phyloP scores from a whole-genome alignment of 2,888 invertebrate species.

The Neoscelio sp. region DNA sequence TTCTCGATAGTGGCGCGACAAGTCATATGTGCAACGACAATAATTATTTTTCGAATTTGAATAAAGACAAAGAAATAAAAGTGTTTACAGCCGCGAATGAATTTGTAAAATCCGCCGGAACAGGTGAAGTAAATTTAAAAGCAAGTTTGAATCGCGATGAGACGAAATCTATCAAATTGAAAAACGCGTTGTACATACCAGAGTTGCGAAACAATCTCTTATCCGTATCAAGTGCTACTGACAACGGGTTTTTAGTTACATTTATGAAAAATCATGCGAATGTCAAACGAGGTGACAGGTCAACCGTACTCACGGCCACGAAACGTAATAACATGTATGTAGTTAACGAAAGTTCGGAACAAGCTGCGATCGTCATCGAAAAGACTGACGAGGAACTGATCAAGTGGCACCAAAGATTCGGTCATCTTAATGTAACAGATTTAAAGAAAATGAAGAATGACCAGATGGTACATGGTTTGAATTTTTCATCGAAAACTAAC shows the following conservation, averaged over 20 bases:
- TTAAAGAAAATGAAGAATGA: constrained; percentile 19
- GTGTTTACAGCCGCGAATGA: constrained; percentile 8
- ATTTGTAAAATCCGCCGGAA: background rate
- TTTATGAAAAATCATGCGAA: constrained; percentile 67
- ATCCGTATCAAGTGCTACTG: constrained; percentile 70
- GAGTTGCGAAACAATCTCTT: constrained; percentile 70
- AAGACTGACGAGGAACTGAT: background rate
- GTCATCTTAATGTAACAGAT: constrained; percentile 18
- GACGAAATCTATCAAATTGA: constrained; percentile 42
- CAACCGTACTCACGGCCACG: constrained; percentile 2
- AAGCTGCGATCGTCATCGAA: background rate
- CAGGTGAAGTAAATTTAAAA: constrained; percentile 21
- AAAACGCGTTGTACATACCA: constrained; percentile 68
- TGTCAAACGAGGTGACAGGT: constrained; percentile 47
- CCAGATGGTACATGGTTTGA: background rate
- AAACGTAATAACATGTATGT: constrained; percentile 13
- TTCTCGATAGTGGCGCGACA: constrained; percentile 20
- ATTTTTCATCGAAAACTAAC: background rate
- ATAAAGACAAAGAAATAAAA: background rate
- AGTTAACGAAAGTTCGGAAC: constrained; percentile 3
- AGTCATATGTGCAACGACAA: constrained; percentile 12
- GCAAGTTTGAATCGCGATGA: background rate
- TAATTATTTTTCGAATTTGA: background rate
- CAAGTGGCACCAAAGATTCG: constrained; percentile 24
- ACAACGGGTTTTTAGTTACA: constrained; percentile 66